phyloP scores from a whole-genome alignment of 37 sponge, comb jelly and placozoan species.

The Haliclona indistincta region DNA sequence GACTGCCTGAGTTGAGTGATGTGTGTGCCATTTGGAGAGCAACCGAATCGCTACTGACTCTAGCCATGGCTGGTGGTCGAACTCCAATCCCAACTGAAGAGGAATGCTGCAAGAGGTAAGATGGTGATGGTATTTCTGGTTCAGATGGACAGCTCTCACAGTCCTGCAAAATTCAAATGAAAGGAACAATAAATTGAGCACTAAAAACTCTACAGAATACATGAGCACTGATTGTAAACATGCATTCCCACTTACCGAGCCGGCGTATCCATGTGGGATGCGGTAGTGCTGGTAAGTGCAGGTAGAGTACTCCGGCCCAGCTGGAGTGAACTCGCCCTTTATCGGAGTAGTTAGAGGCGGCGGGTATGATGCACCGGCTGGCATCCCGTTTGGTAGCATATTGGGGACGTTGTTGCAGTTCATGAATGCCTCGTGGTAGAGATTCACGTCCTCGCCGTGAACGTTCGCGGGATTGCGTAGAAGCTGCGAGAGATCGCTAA shows the following conservation, averaged over 20 bases:
- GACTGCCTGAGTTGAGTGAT: slow-evolving; percentile 7
- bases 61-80: slow-evolving; percentile 47
- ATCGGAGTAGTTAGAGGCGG: neutral
- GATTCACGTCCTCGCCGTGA: slow-evolving; percentile 49
- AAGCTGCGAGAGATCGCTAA: slow-evolving; percentile 67
- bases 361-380: neutral
- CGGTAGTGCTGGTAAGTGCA: slow-evolving; percentile 37
- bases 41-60: slow-evolving; percentile 55
- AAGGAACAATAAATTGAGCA: neutral
- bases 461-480: slow-evolving; percentile 39
- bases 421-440: neutral
- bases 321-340: neutral
- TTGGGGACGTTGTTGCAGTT: too few species aligned
- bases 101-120: neutral
- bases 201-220: neutral
- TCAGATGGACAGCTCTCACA: slow-evolving; percentile 42
- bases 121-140: slow-evolving; percentile 22
- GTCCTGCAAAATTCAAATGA: slow-evolving; percentile 3
- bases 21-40: slow-evolving; percentile 13
- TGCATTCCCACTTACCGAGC: slow-evolving; percentile 35
- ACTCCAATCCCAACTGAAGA: slow-evolving; percentile 8
- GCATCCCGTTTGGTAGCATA: slow-evolving; percentile 9
- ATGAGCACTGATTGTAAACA: neutral
- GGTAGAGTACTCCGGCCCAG: slow-evolving; percentile 16
- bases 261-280: slow-evolving; percentile 20